Conservation (phyloP, 2,113 vertebrate species). For the Tylochromis polylepis region DNA sequence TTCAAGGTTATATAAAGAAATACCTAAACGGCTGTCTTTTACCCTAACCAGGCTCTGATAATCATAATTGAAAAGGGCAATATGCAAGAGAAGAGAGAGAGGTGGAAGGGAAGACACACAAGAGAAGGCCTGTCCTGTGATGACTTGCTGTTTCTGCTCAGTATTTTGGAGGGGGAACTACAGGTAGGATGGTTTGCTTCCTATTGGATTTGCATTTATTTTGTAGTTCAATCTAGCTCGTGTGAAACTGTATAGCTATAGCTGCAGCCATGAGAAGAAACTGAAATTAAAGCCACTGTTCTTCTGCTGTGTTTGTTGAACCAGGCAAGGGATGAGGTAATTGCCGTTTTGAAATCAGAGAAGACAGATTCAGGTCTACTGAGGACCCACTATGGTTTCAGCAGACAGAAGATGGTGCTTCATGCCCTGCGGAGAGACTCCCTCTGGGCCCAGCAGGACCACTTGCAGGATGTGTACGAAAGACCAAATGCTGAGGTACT, state of each 20-base stretch:
- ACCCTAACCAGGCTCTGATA: not conserved
- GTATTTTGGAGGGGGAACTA: slow-evolving; percentile 56
- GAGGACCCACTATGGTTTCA: slow-evolving; percentile 83
- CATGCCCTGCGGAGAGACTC: slow-evolving; percentile 83
- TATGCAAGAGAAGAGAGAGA: not conserved
- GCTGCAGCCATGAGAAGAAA: not conserved
- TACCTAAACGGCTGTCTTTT: not conserved
- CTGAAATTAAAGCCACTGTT: not conserved
- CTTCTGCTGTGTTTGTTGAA: not conserved
- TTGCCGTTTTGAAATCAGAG: slow-evolving; percentile 83
- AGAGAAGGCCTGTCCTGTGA: slow-evolving; percentile 32
- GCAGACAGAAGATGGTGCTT: slow-evolving; percentile 78
- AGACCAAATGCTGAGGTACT: slow-evolving; percentile 83
- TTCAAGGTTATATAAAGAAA: not conserved
- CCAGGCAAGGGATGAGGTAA: slow-evolving; percentile 88
- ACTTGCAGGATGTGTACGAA: slow-evolving; percentile 81
- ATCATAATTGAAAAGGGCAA: not conserved
- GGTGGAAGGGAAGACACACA: not conserved
- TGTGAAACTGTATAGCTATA: not conserved
- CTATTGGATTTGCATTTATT: not conserved
- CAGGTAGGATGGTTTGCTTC: slow-evolving; percentile 26
- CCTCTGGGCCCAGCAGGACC: slow-evolving; percentile 74
- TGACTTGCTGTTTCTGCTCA: slow-evolving; percentile 57
- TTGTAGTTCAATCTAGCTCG: not conserved
- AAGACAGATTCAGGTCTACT: slow-evolving; percentile 81